Conservation (phyloP, 2,113 vertebrate species). For the Cercopithecus mona region DNA sequence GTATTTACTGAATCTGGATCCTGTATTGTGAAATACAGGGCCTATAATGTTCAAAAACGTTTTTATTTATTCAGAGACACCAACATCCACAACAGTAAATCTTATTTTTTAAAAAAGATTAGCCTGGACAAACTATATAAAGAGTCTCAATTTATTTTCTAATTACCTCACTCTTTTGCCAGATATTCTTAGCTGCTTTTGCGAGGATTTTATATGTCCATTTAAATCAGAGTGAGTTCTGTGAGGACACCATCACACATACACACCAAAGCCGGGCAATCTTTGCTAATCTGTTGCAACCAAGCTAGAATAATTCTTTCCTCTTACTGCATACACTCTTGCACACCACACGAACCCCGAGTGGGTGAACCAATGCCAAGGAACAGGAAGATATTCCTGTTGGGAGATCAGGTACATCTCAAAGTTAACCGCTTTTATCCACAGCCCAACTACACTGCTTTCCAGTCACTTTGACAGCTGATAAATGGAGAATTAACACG, state of each 20-base stretch:
- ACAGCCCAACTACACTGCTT: neutral
- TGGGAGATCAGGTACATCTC: neutral
- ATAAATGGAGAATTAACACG: neutral
- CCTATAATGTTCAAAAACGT: neutral
- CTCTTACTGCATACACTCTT: neutral
- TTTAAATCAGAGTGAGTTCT: neutral
- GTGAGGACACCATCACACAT: neutral
- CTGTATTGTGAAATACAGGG: neutral
- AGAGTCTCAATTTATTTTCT: neutral
- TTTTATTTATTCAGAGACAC: neutral
- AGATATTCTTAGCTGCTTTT: neutral
- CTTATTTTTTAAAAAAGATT: neutral
- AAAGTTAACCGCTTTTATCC: neutral
- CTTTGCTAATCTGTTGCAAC: neutral
- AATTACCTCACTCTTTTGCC: neutral
- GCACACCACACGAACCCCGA: neutral
- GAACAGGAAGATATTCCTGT: neutral
- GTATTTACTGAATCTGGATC: neutral
- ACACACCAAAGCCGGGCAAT: neutral
- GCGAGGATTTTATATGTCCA: neutral
- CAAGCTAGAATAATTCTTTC: neutral
- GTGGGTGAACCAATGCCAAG: neutral
- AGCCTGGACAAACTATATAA: neutral
- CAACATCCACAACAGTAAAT: conserved; percentile 30
- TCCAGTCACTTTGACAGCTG: conserved; percentile 34